A percentile compares a stretch with the other conserved stretches of the same genome.
Conservation (phyloP, 2,888 invertebrate species). For the Leptopilina syphax region DNA sequence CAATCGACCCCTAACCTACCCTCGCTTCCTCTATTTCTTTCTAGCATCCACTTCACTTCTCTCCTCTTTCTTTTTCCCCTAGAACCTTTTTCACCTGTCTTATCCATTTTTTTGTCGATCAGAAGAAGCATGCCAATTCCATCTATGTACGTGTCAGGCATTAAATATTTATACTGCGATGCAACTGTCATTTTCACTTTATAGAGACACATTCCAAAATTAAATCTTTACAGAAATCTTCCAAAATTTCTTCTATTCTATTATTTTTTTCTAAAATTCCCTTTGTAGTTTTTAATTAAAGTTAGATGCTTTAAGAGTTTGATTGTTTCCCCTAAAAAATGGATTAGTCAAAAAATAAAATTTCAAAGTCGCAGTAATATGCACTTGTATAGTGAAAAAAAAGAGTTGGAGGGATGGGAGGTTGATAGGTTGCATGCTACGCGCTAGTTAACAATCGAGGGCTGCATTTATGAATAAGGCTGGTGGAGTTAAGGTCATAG, state of each 20-base stretch:
- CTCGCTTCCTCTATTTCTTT: neutral
- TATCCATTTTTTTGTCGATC: neutral
- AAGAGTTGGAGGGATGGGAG: neutral
- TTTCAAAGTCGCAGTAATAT: too few species aligned
- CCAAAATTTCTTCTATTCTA: too few species aligned
- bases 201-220: neutral
- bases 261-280: too few species aligned
- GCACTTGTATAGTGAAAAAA: constrained; percentile 3
- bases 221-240: neutral
- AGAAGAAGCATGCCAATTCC: constrained; percentile 8
- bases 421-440: constrained; percentile 65
- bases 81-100: constrained; percentile 8
- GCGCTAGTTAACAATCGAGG: constrained; percentile 69
- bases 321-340: too few species aligned
- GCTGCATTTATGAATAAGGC: constrained; percentile 71
- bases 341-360: too few species aligned
- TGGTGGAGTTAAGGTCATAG: constrained; percentile 63
- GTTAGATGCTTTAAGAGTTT: too few species aligned
- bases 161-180: constrained; percentile 5
- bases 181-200: constrained; percentile 2
- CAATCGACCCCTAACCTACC: constrained; percentile 1
- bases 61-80: neutral
- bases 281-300: neutral
- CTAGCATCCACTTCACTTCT: too few species aligned
- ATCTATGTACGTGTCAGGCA: constrained; percentile 15